Evolutionary conservation across 1,140 invertebrate genomes (phyloP).

Genomic region (Aphidius ervi): DNA sequence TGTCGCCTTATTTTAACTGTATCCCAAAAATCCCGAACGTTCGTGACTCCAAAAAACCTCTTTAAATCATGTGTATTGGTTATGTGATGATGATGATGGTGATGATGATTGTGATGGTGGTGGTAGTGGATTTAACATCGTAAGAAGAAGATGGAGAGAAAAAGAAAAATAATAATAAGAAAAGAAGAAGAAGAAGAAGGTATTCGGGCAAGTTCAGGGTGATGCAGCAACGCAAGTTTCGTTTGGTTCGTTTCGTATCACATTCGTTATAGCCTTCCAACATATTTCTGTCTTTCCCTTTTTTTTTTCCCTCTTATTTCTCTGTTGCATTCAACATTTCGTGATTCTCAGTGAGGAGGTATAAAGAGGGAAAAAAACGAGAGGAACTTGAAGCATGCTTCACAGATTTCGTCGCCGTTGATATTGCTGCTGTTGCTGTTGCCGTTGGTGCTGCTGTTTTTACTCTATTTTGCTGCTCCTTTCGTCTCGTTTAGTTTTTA

Average conservation of each 20-base stretch:
- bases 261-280: slow-evolving; percentile 4
- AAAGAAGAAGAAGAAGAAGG: slow-evolving; percentile 22
- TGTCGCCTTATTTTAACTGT: too few species aligned
- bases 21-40: too few species aligned
- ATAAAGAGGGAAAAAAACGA: not conserved
- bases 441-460: not conserved
- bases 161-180: slow-evolving; percentile 27
- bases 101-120: not conserved
- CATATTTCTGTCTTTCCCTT: slow-evolving; percentile 19
- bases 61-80: slow-evolving; percentile 43
- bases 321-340: slow-evolving; percentile 17
- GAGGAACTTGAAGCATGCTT: slow-evolving; percentile 4
- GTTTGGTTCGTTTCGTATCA: slow-evolving; percentile 19
- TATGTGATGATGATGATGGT: slow-evolving; percentile 8
- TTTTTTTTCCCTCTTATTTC: slow-evolving; percentile 19
- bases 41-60: too few species aligned
- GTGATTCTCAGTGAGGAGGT: not conserved
- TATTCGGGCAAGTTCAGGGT: slow-evolving; percentile 43
- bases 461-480: slow-evolving; percentile 10
- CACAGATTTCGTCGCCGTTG: not conserved
- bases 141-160: slow-evolving; percentile 23
- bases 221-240: slow-evolving; percentile 31
- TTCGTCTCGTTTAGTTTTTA: slow-evolving; percentile 14
- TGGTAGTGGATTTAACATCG: too few species aligned
- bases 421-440: not conserved